Conservation (phyloP, 2,797 vertebrate species). For the Thunnus albacares region DNA sequence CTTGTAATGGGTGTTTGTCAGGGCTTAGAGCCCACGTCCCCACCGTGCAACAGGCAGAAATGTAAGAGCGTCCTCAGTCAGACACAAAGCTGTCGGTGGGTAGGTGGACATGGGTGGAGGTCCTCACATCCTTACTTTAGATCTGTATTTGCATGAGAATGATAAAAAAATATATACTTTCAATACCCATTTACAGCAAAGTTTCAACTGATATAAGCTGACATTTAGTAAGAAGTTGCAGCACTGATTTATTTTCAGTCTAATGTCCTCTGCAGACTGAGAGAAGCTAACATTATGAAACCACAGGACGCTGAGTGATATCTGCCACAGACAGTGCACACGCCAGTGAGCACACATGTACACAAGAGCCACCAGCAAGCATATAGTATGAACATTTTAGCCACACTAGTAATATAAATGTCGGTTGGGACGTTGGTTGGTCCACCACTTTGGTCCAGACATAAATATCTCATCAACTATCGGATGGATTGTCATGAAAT, state of each 20-base stretch:
- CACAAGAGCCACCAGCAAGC: not conserved
- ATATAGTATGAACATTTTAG: too few species aligned
- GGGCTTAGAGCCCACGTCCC: conserved; percentile 28
- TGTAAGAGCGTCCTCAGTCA: not conserved
- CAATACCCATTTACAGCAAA: not conserved
- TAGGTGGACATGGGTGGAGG: not conserved
- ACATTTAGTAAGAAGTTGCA: not conserved
- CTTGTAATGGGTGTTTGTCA: conserved; percentile 62
- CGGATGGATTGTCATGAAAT: not conserved
- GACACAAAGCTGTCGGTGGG: conserved; percentile 6
- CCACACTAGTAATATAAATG: too few species aligned
- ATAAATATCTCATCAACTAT: not conserved
- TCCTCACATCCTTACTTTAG: not conserved
- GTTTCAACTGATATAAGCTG: not conserved
- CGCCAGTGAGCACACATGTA: not conserved
- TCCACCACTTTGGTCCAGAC: too few species aligned
- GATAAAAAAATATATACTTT: not conserved
- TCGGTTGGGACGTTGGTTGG: too few species aligned
- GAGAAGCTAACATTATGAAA: not conserved
- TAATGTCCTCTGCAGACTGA: not conserved
- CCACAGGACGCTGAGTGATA: not conserved
- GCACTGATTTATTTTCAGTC: not conserved
- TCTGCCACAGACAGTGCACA: not conserved
- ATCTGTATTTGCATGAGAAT: not conserved
- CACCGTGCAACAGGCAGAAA: conserved; percentile 30